Percentiles rank a stretch among this genome's conserved stretches.
Conservation (phyloP, 1,140 invertebrate genomes). For the Lordiphosa clarofinis region DNA sequence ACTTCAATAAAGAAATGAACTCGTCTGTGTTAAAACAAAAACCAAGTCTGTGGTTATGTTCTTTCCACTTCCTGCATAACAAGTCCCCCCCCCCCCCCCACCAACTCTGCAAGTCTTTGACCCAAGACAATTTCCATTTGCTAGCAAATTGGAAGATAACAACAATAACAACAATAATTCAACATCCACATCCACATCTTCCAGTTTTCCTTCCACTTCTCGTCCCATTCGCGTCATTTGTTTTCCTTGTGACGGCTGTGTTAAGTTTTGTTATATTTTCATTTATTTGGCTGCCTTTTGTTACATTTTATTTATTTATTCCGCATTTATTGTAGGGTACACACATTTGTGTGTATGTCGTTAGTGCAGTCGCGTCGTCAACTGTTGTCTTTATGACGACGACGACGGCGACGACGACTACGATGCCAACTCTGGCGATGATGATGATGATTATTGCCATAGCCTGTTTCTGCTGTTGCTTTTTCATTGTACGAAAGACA, state of each 20-base stretch:
- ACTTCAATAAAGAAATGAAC: too few species aligned
- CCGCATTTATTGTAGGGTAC: conserved; percentile 69
- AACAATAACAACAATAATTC: conserved; percentile 25
- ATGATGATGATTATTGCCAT: conserved; percentile 39
- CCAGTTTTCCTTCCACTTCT: conserved; percentile 7
- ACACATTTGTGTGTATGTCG: conserved; percentile 47
- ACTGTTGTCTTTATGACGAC: conserved; percentile 55
- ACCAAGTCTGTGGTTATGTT: background rate
- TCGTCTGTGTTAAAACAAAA: too few species aligned
- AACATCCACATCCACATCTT: conserved; percentile 14
- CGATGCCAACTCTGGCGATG: conserved; percentile 18
- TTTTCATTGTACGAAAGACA: conserved; percentile 75
- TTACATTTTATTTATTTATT: conserved; percentile 77
- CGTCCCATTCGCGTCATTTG: conserved; percentile 30
- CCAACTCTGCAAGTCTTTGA: conserved; percentile 5
- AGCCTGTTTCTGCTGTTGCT: conserved; percentile 40
- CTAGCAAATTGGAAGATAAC: conserved; percentile 36
- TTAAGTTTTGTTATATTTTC: conserved; percentile 75
- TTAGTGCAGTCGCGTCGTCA: conserved; percentile 64
- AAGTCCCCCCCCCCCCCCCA: background rate
- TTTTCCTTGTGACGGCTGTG: conserved; percentile 41
- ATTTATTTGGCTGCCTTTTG: conserved; percentile 72
- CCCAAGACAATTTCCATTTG: conserved; percentile 28
- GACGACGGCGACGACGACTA: conserved; percentile 17
- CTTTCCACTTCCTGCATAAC: background rate